Evolutionary conservation across 1,140 invertebrate species (phyloP), one percentile per base, ranked within the genome.

Genomic region (Agraylea sexmaculata): DNA sequence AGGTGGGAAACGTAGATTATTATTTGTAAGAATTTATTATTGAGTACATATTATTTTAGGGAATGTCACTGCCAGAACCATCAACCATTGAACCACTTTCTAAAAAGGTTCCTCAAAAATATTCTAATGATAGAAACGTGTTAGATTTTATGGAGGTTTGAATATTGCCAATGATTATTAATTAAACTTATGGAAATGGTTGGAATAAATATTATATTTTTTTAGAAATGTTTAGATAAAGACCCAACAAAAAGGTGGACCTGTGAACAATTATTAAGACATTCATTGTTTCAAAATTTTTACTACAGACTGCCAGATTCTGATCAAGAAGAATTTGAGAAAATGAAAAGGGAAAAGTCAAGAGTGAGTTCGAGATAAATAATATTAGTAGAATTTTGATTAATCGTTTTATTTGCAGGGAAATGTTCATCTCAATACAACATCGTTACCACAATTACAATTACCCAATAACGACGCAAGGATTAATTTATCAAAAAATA

Each of bases 151-250:
- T 94, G 50, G 81, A 85, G 69, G 83, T 83, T 58, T 70, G 49
- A 34, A 8, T 16, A 33, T 18, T 33, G 29, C 7, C 23, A 16
- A 28, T 27, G 21, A 27, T 12, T n/a, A 17, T 28, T 8, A 34
- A 42, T 36, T 23, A 15, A 23, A 32, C n/a, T 15, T 18, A 4
- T 19, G 18, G 4, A 16, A 29, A 27, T 16, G 6, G 6, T 35
- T n/a, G n/a, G n/a, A n/a, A n/a, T n/a, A n/a, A n/a, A n/a, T n/a
- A n/a, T n/a, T n/a, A n/a, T n/a, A n/a, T n/a, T 32, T 33, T 64
- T 65, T 12, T 60, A 90, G 80, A 89, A 85, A 75, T 98, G 93
- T 58, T 62, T 99, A 34, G 87, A 94, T 55, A 92, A 91, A 64
- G 90, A 98, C 66, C 94, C 94, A 0, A 71, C 77, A 32, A 79